Conservation (phyloP, 2,797 vertebrate genomes). For the Bovichtus variegatus region DNA sequence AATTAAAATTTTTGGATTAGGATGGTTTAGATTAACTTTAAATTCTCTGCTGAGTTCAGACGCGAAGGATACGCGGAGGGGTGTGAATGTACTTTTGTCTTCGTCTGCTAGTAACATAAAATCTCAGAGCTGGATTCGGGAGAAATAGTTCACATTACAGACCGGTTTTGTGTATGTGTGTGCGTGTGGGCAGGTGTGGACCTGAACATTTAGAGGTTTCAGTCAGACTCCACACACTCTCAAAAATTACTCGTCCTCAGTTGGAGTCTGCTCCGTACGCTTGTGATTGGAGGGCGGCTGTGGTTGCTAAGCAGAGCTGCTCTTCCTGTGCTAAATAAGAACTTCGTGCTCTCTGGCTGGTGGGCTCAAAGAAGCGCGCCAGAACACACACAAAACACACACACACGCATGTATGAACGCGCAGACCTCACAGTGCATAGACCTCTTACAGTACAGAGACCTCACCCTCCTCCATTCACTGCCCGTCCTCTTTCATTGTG, state of each 20-base stretch:
- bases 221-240: slow-evolving; percentile 68
- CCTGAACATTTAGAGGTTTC: slow-evolving; percentile 70
- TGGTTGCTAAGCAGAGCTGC: slow-evolving; percentile 89
- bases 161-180: slow-evolving; percentile 38
- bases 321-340: slow-evolving; percentile 90
- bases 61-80: slow-evolving; percentile 32
- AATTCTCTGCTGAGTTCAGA: slow-evolving; percentile 67
- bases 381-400: slow-evolving; percentile 58
- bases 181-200: slow-evolving; percentile 58
- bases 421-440: slow-evolving; percentile 57
- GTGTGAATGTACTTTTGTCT: slow-evolving; percentile 32
- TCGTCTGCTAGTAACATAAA: slow-evolving; percentile 28
- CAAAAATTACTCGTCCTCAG: slow-evolving; percentile 74
- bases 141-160: slow-evolving; percentile 7
- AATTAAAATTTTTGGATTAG: slow-evolving; percentile 81
- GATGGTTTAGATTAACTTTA: slow-evolving; percentile 77
- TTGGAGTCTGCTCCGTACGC: slow-evolving; percentile 79
- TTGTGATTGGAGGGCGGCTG: slow-evolving; percentile 86
- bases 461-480: slow-evolving; percentile 67
- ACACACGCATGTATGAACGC: slow-evolving; percentile 7
- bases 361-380: slow-evolving; percentile 82
- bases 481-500: slow-evolving; percentile 68
- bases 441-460: slow-evolving; percentile 71
- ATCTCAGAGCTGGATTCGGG: slow-evolving; percentile 16
- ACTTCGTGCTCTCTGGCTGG: slow-evolving; percentile 86